Evolutionary conservation across 2,797 vertebrate genomes (phyloP), one percentile per base, ranked within the genome.

Genomic region (Peromyscus nudipes): DNA sequence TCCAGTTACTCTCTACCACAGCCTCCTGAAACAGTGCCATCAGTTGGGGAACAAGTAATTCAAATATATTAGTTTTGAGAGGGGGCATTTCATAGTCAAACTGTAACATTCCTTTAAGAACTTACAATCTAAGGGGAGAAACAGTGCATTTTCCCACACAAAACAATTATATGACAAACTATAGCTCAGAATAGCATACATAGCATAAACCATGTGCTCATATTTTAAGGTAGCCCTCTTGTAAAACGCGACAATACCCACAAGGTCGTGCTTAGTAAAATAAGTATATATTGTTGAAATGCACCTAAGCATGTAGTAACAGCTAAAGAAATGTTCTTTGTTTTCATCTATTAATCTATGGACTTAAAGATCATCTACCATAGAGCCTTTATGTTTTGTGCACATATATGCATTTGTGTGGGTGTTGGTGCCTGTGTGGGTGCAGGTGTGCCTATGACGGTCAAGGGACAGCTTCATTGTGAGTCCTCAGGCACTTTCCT

Each of bases 181-280:
- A 1, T 29, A 19, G 89, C 67, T 93, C 92, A 87, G 7, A 40
- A 55, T 2, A 75, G 34, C 69, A 11, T 46, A 31, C 46, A n/a
- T 4, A 79, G n/a, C 4, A 49, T 21, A 76, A 76, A 52, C 46
- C n/a, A 46, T 9, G 8, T 14, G 25, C 37, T 71, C 75, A 34
- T 23, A 34, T 94, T 89, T 91, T 80, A 95, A 94, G 49, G 93
- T 37, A 7, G 43, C 64, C 93, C 43, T 92, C 85, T 49, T 27
- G 19, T 37, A 96, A 89, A 92, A 52, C 21, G 25, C 60, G 27
- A 40, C 69, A 40, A 27, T n/a, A 60, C 25, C 52, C 40, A 94
- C 62, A 69, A 37, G 88, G 37, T 23, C 23, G 37, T 73, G 37
- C 37, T 73, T 73, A 75, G 29, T 86, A 21, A 94, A 91, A 64